Evolutionary conservation across 2,797 vertebrate species (phyloP).

Genomic region (Pseudochirops corinnae): DNA sequence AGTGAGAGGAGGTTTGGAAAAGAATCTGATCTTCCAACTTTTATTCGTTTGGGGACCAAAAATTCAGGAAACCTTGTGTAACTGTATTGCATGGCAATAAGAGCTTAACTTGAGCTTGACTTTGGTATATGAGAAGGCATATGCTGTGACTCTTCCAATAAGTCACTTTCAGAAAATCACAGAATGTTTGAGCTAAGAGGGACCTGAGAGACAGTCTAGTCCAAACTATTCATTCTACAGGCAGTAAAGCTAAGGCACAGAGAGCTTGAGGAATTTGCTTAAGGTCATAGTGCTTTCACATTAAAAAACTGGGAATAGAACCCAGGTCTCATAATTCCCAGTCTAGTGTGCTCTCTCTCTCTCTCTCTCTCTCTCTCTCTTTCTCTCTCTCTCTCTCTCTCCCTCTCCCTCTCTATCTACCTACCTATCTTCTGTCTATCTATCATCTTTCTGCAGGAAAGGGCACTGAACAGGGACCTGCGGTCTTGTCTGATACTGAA

Average conservation of each 20-base stretch:
- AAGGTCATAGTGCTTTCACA: background rate
- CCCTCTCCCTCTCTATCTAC: too few species aligned
- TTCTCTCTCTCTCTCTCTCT: background rate
- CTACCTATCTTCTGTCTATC: too few species aligned
- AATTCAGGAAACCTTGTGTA: conserved; percentile 12
- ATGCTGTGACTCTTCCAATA: conserved; percentile 11
- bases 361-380: too few species aligned
- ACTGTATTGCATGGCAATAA: conserved; percentile 25
- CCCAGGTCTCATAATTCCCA: conserved; percentile 2
- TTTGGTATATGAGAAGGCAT: background rate
- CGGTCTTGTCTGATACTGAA: background rate
- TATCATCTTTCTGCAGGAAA: background rate
- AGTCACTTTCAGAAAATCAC: background rate
- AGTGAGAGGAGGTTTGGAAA: background rate
- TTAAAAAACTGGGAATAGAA: conserved; percentile 4
- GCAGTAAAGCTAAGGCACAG: background rate
- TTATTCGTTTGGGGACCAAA: conserved; percentile 26
- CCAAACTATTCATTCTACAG: background rate
- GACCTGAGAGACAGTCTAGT: background rate
- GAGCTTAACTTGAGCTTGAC: conserved; percentile 36
- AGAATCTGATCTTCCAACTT: conserved; percentile 1
- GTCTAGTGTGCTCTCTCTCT: conserved; percentile 14
- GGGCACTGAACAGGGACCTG: background rate
- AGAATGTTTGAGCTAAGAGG: background rate
- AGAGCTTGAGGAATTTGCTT: background rate